Evolutionary conservation across 30 jellyfish, hydroid and myxozoan species (phyloP).

Genomic region (Hydractinia echinata): DNA sequence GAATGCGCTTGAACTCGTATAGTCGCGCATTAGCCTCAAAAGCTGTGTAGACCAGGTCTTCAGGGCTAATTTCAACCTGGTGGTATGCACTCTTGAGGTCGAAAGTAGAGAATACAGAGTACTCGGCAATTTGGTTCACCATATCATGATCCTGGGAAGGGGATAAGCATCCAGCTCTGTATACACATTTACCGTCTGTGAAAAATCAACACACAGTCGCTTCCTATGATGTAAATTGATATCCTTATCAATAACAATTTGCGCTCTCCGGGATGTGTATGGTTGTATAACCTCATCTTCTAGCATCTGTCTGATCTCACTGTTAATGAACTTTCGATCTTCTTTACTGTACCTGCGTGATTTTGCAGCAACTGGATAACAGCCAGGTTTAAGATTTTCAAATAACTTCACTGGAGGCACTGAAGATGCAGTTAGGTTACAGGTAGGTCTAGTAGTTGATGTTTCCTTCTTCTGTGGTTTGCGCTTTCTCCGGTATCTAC

Average conservation of each 20-base stretch:
- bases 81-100: constrained; percentile 51
- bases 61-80: constrained; percentile 7
- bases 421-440: constrained; percentile 27
- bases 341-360: neutral
- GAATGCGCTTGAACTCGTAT: constrained; percentile 27
- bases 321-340: constrained; percentile 10
- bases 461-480: too few species aligned
- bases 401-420: constrained; percentile 34
- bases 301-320: neutral
- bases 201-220: constrained; percentile 32
- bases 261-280: constrained; percentile 36
- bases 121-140: constrained; percentile 32
- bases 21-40: constrained; percentile 35
- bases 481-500: too few species aligned
- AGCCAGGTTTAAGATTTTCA: constrained; percentile 17
- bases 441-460: too few species aligned
- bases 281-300: constrained; percentile 30
- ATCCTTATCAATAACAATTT: constrained; percentile 21
- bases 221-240: constrained; percentile 30
- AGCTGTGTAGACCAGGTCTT: constrained; percentile 39
- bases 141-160: constrained; percentile 10
- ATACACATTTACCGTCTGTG: constrained; percentile 34
- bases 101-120: constrained; percentile 8
- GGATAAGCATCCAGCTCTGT: constrained; percentile 61
- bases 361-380: constrained; percentile 32